Evolutionary conservation across 2,113 vertebrate species (phyloP), one percentile per base, ranked within the genome.

Genomic region (Geococcyx californianus): DNA sequence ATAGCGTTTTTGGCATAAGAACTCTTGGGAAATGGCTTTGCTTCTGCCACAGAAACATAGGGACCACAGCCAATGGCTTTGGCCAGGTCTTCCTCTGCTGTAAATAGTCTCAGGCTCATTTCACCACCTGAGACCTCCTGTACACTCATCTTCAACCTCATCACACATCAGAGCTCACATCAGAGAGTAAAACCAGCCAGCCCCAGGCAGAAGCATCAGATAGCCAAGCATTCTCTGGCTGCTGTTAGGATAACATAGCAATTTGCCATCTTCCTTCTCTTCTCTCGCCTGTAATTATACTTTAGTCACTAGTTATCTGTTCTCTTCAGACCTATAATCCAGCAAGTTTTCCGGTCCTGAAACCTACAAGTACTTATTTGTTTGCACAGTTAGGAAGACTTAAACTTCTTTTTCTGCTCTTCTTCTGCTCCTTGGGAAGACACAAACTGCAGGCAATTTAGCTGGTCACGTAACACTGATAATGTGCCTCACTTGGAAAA

Each of bases 231-330:
- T 77, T 70, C 34, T 42, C 72, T 92, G 89, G 26, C 90, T 84
- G 56, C 73, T 70, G 33, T 81, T 84, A 76, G 79, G 47, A 72
- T 77, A 90, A 90, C 62, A 70, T 29, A 87, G 84, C 79, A 93
- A 95, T 96, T 92, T 94, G 29, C 68, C 47, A 52, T 68, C 52
- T 94, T 89, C 77, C 73, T 84, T 78, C 87, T 95, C 49, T 20
- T 87, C 55, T 88, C 88, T 84, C 6, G 7, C 52, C 93, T 96
- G 56, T 95, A 96, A 94, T 97, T 96, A 96, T 62, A 40, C 76
- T 93, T 92, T 87, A 90, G 84, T 92, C 20, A 23, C 76, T 81
- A 76, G 12, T 90, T 83, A 84, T 81, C 94, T 81, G 28, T 70
- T 92, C 56, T 81, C 25, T 68, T 77, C 58, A 90, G 76, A 84